Percentiles rank a stretch among this genome's conserved stretches.
phyloP scores from a whole-genome alignment of 37 sponge, comb jelly and placozoan genomes.

The Axinella damicornis region DNA sequence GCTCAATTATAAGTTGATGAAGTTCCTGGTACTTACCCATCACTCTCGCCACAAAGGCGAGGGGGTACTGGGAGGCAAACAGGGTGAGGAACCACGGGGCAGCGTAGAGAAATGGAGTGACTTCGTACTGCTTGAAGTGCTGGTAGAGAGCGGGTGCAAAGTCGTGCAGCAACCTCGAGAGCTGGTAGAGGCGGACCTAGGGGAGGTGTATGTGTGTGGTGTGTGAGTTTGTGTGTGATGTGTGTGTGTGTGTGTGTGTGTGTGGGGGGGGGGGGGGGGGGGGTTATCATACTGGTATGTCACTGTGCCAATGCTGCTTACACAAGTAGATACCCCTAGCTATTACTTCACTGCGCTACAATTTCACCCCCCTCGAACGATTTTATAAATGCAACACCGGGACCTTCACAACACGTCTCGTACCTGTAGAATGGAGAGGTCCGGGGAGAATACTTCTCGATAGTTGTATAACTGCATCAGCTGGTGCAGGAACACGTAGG shows the following conservation, averaged over 20 bases:
- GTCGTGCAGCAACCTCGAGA: conserved; percentile 87
- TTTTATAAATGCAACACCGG: no score
- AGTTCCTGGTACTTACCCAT: conserved; percentile 61
- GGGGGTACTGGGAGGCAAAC: conserved; percentile 90
- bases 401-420: no score
- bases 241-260: background rate
- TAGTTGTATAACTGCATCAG: conserved; percentile 68
- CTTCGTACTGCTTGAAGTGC: conserved; percentile 67
- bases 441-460: conserved; percentile 63
- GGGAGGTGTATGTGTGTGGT: background rate
- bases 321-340: no score
- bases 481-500: conserved; percentile 60
- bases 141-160: conserved; percentile 62
- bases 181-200: conserved; percentile 84
- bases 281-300: background rate
- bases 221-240: no score
- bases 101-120: conserved; percentile 88
- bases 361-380: no score
- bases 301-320: no score
- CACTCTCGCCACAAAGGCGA: conserved; percentile 78
- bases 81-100: conserved; percentile 94
- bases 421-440: conserved; percentile 79
- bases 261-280: background rate
- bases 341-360: no score
- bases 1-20: background rate